Evolutionary conservation across 2,888 invertebrate species (phyloP).

Genomic region (Muschampia plurimacula): DNA sequence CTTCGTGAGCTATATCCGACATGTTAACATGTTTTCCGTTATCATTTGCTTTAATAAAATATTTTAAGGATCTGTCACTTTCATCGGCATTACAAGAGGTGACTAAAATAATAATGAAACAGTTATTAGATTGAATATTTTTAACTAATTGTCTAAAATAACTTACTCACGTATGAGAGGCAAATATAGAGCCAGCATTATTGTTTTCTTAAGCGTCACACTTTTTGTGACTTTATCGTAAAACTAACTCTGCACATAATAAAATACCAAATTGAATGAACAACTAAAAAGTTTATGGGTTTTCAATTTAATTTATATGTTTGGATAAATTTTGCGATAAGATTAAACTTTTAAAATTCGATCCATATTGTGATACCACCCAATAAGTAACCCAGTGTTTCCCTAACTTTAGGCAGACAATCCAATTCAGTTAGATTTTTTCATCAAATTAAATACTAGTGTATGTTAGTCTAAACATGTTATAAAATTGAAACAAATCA

Average conservation of each 20-base stretch:
- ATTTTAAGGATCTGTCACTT: conserved; percentile 5
- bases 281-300: conserved; percentile 1
- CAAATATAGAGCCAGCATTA: conserved; percentile 33
- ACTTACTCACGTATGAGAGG: conserved; percentile 39
- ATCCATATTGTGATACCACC: too few species aligned
- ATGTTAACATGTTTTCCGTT: conserved; percentile 39
- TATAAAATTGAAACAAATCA: too few species aligned
- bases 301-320: conserved; percentile 1
- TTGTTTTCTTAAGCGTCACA: conserved; percentile 1
- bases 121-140: neutral
- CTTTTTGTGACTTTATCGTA: neutral
- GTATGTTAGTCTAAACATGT: too few species aligned
- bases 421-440: too few species aligned
- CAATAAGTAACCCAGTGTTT: too few species aligned
- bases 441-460: too few species aligned
- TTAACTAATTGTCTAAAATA: neutral
- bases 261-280: neutral
- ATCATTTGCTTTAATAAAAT: conserved; percentile 30
- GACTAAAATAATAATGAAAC: conserved; percentile 31
- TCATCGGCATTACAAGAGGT: conserved; percentile 7
- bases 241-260: neutral
- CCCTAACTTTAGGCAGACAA: too few species aligned
- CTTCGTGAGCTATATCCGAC: conserved; percentile 18
- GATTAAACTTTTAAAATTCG: neutral
- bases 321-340: neutral